phyloP scores from a whole-genome alignment of 1,140 invertebrate species.

The Cyclina sinensis region DNA sequence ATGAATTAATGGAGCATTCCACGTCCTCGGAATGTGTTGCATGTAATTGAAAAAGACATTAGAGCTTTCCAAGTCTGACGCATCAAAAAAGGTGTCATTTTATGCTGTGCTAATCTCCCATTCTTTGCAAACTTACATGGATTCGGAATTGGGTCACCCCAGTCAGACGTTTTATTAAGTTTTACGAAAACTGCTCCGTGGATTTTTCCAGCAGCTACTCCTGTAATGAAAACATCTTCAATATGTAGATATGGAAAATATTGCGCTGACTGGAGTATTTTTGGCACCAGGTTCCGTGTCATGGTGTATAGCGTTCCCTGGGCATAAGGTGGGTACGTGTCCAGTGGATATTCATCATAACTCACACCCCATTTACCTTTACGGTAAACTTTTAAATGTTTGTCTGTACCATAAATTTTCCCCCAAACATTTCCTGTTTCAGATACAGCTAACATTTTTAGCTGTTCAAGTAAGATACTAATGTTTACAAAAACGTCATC shows the following conservation, averaged over 20 bases:
- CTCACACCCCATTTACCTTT: not conserved
- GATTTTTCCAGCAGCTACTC: slow-evolving; percentile 2
- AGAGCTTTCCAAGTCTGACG: slow-evolving; percentile 7
- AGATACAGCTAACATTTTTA: not conserved
- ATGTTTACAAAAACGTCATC: slow-evolving; percentile 46
- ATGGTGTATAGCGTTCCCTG: slow-evolving; percentile 19
- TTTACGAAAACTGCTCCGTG: not conserved
- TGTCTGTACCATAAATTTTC: not conserved
- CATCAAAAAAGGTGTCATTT: not conserved
- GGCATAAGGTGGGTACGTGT: not conserved
- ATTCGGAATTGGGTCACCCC: not conserved
- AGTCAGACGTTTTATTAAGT: not conserved
- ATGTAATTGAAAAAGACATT: not conserved
- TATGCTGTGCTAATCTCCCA: not conserved
- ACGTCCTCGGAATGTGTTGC: not conserved
- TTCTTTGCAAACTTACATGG: not conserved
- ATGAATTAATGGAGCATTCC: not conserved
- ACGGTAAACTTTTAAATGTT: not conserved
- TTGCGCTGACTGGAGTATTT: not conserved
- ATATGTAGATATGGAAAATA: slow-evolving; percentile 42
- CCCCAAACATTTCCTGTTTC: not conserved
- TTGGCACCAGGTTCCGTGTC: slow-evolving; percentile 2
- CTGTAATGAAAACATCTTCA: slow-evolving; percentile 41
- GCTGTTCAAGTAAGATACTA: not conserved
- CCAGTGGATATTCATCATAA: not conserved